Evolutionary conservation across 2,113 vertebrate species (phyloP).

Genomic region (Bos taurus): DNA sequence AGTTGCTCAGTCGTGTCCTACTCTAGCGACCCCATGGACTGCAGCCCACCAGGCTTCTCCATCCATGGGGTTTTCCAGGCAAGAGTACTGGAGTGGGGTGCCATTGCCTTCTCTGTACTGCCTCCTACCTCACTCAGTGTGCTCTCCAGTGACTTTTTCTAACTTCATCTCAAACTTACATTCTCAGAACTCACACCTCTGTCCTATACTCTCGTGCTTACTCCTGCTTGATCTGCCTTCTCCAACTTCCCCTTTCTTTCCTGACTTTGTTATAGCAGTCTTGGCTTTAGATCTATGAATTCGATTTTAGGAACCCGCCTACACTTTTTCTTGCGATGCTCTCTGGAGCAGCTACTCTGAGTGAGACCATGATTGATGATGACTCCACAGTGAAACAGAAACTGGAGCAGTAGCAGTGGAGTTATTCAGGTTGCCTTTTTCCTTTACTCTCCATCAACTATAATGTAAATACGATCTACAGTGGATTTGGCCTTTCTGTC

Average conservation of each 20-base stretch:
- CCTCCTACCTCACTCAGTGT: neutral
- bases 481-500: neutral
- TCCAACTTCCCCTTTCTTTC: neutral
- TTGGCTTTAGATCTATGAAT: neutral
- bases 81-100: no score
- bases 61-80: no score
- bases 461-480: neutral
- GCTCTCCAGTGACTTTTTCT: neutral
- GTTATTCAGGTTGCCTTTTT: neutral
- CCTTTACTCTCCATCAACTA: neutral
- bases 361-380: neutral
- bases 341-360: neutral
- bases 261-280: neutral
- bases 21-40: no score
- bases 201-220: neutral
- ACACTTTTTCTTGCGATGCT: neutral
- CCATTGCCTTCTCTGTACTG: neutral
- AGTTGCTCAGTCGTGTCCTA: no score
- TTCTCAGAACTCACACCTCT: no score
- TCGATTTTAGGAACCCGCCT: neutral
- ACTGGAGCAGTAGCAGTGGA: no score
- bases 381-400: neutral
- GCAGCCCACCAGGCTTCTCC: no score
- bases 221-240: neutral
- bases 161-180: neutral